Conservation (phyloP, 2,797 vertebrate species). For the Micropoecilia bifurca region DNA sequence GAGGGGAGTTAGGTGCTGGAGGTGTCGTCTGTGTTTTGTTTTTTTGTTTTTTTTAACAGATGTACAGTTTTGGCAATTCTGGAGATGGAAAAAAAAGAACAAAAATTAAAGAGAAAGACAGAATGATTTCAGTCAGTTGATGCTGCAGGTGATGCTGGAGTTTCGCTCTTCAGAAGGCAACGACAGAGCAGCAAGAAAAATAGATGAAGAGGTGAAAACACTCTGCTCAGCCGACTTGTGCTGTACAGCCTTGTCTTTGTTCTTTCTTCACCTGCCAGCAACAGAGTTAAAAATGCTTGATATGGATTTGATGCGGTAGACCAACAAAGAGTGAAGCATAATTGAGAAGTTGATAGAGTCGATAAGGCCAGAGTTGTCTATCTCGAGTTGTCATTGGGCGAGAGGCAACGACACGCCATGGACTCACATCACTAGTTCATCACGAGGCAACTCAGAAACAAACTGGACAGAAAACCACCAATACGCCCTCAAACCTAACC, state of each 20-base stretch:
- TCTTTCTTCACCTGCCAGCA: background rate
- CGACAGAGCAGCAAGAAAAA: background rate
- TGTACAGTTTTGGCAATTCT: background rate
- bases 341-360: background rate
- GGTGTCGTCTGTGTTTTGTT: background rate
- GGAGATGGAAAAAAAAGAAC: background rate
- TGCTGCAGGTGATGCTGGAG: conserved; percentile 6
- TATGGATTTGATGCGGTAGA: background rate
- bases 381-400: background rate
- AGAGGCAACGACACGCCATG: background rate
- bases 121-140: conserved; percentile 3
- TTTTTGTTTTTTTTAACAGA: conserved; percentile 12
- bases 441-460: background rate
- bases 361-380: background rate
- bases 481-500: background rate
- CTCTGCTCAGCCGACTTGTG: background rate
- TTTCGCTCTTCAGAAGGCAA: background rate
- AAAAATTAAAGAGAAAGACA: conserved; percentile 2
- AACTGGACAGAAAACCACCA: background rate
- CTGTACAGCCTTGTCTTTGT: background rate
- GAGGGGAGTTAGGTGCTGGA: background rate
- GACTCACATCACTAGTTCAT: background rate
- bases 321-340: background rate
- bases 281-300: background rate
- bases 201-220: background rate